Percentiles rank a stretch among this genome's conserved stretches.
Evolutionary conservation across 2,888 invertebrate species (phyloP).

Genomic region (Muschampia plurimacula): DNA sequence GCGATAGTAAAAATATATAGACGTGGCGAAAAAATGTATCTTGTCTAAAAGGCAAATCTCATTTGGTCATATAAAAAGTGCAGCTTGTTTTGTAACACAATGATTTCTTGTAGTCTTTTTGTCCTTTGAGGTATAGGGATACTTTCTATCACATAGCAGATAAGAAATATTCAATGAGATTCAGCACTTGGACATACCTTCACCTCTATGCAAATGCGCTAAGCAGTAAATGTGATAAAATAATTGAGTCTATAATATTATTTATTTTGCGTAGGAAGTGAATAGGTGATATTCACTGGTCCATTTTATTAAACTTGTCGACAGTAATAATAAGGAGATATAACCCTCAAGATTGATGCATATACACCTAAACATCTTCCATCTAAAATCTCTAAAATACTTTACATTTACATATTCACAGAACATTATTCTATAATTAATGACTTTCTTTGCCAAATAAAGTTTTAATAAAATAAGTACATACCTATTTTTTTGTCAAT

Average conservation of each 20-base stretch:
- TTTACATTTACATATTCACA: conserved; percentile 76
- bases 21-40: conserved; percentile 26
- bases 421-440: conserved; percentile 42
- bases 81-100: conserved; percentile 26
- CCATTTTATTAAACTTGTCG: too few species aligned
- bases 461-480: conserved; percentile 14
- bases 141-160: conserved; percentile 1
- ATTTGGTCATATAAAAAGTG: conserved; percentile 32
- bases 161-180: conserved; percentile 4
- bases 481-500: neutral
- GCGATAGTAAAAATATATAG: conserved; percentile 27
- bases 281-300: too few species aligned
- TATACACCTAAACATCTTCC: neutral
- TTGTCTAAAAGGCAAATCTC: conserved; percentile 37
- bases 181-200: neutral
- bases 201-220: neutral
- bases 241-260: neutral
- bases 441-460: conserved; percentile 3
- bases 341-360: neutral
- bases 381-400: conserved; percentile 57
- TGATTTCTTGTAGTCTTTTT: conserved; percentile 10
- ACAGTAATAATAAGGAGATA: neutral
- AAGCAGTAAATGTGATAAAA: neutral
- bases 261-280: neutral
- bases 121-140: neutral